These are phyloP conservation scores for Vombatus ursinus DNA, from an alignment of 2,113 vertebrate species.

Conservation along the genomic window DNA sequence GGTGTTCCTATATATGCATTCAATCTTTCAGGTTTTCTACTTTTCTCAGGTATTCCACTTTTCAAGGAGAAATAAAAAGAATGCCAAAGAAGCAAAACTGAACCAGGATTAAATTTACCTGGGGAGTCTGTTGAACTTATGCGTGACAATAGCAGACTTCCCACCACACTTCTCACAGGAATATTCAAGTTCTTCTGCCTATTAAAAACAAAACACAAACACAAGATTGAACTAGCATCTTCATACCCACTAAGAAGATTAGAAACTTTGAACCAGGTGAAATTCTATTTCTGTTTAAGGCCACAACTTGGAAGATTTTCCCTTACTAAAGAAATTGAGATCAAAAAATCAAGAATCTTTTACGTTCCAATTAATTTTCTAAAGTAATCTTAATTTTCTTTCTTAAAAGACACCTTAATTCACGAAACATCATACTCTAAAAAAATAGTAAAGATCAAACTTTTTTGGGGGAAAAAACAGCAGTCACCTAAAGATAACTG, in stretches of 20 bases:
- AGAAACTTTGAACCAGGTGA: constrained; percentile 44
- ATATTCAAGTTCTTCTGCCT: constrained; percentile 97
- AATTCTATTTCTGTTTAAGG: constrained; percentile 31
- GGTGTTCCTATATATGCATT: background rate
- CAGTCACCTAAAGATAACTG: constrained; percentile 65
- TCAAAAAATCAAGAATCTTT: constrained; percentile 35
- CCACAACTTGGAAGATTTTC: background rate
- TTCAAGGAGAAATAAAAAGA: background rate
- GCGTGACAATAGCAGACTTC: constrained; percentile 93
- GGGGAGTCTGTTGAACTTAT: constrained; percentile 98
- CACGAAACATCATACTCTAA: constrained; percentile 46
- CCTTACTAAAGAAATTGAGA: constrained; percentile 52
- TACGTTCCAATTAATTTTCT: constrained; percentile 17
- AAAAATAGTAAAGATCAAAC: constrained; percentile 54
- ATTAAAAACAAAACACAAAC: constrained; percentile 64
- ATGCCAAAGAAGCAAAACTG: background rate
- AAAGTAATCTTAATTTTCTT: constrained; percentile 51
- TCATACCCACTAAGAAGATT: constrained; percentile 27
- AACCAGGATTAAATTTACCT: constrained; percentile 83
- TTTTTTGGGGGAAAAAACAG: constrained; percentile 53
- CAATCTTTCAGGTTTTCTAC: background rate
- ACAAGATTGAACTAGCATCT: constrained; percentile 36
- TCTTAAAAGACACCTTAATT: constrained; percentile 53
- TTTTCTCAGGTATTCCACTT: background rate
- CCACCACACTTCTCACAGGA: constrained; percentile 98